Evolutionary conservation across 2,113 vertebrate genomes (phyloP).

Genomic region (Chlorocebus sabaeus): DNA sequence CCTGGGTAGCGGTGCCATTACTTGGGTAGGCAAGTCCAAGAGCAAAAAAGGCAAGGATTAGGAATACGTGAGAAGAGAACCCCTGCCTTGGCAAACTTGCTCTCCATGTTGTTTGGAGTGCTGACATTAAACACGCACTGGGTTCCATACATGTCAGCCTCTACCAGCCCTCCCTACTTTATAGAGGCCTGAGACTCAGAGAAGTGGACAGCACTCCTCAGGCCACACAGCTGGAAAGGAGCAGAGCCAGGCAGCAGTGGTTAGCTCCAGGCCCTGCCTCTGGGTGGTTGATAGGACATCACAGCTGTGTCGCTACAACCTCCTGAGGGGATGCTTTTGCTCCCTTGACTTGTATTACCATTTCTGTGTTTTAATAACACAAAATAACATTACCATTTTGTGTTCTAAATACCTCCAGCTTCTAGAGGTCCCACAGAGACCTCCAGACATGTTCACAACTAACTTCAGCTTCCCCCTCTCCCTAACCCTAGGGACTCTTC

Average conservation of each 20-base stretch:
- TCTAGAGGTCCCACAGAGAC: background rate
- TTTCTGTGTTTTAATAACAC: background rate
- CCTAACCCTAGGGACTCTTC: background rate
- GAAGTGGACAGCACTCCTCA: background rate
- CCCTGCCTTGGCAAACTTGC: background rate
- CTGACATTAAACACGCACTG: background rate
- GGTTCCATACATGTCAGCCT: background rate
- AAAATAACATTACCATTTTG: too few relatives aligned
- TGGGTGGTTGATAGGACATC: background rate
- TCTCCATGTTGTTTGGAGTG: background rate
- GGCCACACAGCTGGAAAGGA: too few relatives aligned
- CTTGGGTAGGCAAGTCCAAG: background rate
- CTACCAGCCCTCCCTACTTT: background rate
- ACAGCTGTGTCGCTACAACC: background rate
- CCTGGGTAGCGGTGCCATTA: background rate
- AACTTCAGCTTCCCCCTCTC: background rate
- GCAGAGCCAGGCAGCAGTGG: background rate
- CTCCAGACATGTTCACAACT: background rate
- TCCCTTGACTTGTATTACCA: background rate
- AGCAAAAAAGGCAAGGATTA: background rate
- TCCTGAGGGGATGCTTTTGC: background rate
- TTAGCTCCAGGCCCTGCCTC: background rate
- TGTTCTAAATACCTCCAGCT: background rate
- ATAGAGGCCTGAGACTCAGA: background rate
- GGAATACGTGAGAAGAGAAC: background rate